Conservation (phyloP, 2,797 vertebrate genomes). For the Darevskia nairensis region DNA sequence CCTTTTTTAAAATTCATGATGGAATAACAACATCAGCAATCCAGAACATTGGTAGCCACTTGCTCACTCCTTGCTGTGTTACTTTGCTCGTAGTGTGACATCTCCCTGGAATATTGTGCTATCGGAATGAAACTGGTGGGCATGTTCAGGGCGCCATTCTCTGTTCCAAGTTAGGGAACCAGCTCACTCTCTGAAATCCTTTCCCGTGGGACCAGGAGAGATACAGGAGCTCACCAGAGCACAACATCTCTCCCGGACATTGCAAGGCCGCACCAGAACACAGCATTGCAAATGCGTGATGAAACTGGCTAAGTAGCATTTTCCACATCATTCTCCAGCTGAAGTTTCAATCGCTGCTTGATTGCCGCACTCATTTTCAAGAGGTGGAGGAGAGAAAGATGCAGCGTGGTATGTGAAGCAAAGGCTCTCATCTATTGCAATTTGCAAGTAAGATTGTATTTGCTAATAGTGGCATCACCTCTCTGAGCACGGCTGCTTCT, state of each 20-base stretch:
- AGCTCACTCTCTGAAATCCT: not conserved
- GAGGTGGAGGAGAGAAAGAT: not conserved
- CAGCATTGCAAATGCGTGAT: not conserved
- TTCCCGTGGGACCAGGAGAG: not conserved
- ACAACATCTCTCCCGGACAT: not conserved
- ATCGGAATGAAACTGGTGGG: not conserved
- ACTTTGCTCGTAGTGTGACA: not conserved
- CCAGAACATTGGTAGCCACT: too few species aligned
- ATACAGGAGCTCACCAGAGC: not conserved
- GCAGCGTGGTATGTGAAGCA: not conserved
- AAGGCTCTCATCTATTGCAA: not conserved
- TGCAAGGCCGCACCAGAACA: too few species aligned
- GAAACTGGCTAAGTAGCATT: not conserved
- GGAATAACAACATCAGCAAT: not conserved
- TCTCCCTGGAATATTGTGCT: not conserved
- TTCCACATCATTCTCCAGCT: not conserved
- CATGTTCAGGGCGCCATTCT: not conserved
- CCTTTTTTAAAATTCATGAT: not conserved
- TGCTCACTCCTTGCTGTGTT: not conserved
- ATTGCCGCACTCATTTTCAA: not conserved
- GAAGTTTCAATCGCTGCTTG: not conserved
- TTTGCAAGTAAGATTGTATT: not conserved
- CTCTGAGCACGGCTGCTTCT: too few species aligned
- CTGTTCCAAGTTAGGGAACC: not conserved
- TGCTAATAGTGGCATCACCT: too few species aligned